Conservation (phyloP, 2,797 vertebrate species). For the Molossus alvarezi region DNA sequence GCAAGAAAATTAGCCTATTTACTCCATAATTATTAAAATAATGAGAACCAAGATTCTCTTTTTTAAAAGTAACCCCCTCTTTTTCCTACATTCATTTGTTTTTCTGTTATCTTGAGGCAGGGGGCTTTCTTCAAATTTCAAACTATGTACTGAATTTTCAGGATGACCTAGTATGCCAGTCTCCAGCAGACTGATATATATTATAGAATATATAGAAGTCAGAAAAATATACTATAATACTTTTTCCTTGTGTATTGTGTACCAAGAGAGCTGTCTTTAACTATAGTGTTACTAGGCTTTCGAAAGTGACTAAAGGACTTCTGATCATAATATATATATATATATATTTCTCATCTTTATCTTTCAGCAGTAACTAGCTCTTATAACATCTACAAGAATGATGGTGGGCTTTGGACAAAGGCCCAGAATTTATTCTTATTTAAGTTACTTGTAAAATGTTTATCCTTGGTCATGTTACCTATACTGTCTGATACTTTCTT, state of each 20-base stretch:
- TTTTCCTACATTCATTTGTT: not conserved
- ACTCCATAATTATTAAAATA: not conserved
- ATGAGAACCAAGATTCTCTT: not conserved
- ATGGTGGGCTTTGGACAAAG: too few relatives aligned
- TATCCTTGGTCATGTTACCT: too few relatives aligned
- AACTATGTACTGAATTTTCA: not conserved
- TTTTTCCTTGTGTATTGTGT: not conserved
- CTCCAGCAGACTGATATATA: not conserved
- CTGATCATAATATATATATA: too few relatives aligned
- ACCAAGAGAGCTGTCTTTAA: not conserved
- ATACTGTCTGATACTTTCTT: too few relatives aligned
- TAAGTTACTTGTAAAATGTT: too few relatives aligned
- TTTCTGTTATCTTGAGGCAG: not conserved
- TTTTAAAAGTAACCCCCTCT: not conserved
- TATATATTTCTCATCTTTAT: too few relatives aligned
- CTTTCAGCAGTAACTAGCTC: too few relatives aligned
- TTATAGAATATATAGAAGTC: not conserved
- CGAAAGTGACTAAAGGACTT: too few relatives aligned
- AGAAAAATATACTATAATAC: not conserved
- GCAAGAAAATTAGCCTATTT: not conserved
- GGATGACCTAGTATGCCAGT: not conserved
- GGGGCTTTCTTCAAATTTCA: conserved; percentile 24
- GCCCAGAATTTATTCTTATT: too few relatives aligned
- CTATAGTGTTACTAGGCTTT: too few relatives aligned
- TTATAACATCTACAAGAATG: too few relatives aligned